Conservation (phyloP, 2,113 vertebrate genomes). For the Azemiops feae region DNA sequence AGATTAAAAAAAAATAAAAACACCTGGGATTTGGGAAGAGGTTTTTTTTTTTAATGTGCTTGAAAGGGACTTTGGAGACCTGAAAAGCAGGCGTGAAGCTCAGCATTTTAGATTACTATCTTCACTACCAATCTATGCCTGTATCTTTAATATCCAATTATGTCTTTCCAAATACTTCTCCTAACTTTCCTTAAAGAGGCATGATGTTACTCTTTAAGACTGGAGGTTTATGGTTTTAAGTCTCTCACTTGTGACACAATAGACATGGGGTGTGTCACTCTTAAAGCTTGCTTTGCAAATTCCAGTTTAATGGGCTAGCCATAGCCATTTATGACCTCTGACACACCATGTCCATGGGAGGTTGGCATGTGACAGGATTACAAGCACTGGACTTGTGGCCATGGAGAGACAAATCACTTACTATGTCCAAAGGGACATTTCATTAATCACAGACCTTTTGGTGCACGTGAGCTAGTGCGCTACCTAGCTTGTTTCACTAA, state of each 20-base stretch:
- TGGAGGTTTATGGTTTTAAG: not conserved
- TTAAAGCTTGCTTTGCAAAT: not conserved
- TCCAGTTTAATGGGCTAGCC: not conserved
- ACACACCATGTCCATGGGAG: not conserved
- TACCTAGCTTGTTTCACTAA: not conserved
- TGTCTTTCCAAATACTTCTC: not conserved
- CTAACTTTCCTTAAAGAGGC: not conserved
- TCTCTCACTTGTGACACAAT: not conserved
- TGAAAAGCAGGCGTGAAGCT: not conserved
- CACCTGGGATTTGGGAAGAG: not conserved
- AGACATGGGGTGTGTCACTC: not conserved
- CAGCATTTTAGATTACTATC: not conserved
- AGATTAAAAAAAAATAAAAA: not conserved
- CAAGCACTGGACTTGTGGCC: not conserved
- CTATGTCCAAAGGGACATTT: not conserved
- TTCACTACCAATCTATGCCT: not conserved
- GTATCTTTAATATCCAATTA: not conserved
- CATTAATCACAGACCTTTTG: not conserved
- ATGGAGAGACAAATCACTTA: not conserved
- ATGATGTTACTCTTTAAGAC: not conserved
- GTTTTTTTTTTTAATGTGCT: not conserved
- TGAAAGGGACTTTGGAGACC: not conserved
- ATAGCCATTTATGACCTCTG: not conserved
- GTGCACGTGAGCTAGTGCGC: not conserved
- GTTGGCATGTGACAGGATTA: accelerated